A percentile compares a stretch with the other conserved stretches of the same genome.
phyloP scores from a whole-genome alignment of 2,113 vertebrate species.

The Poicephalus gulielmi region DNA sequence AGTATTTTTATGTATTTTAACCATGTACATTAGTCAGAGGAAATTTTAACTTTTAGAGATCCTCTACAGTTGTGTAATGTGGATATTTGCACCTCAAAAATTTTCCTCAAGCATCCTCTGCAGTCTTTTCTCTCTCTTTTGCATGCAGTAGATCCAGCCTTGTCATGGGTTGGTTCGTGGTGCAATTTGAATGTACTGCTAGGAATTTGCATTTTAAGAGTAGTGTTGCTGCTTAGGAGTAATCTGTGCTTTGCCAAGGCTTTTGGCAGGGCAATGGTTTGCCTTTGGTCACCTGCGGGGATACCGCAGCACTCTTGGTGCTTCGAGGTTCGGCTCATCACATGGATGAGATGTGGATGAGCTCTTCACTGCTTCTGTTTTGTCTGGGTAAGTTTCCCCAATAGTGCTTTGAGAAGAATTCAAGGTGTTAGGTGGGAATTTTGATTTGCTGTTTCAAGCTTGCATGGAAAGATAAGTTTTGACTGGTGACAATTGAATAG shows the following conservation, averaged over 20 bases:
- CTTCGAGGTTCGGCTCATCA: rapidly evolving
- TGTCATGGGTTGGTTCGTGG: too few species aligned
- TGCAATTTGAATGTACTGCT: neutral
- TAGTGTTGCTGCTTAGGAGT: neutral
- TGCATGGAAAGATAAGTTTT: neutral
- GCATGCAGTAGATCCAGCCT: neutral
- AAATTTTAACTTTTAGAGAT: neutral
- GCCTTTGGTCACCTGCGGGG: neutral
- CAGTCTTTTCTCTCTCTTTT: neutral
- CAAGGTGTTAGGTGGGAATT: neutral
- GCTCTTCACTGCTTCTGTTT: neutral
- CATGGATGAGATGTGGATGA: neutral
- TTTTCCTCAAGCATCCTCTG: neutral
- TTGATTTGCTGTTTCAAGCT: neutral
- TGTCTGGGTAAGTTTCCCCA: neutral
- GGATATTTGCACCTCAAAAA: neutral
- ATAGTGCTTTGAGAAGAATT: rapidly evolving
- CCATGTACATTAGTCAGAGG: neutral
- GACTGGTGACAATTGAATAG: neutral
- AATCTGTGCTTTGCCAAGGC: neutral
- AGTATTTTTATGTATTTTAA: neutral
- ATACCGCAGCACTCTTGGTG: neutral
- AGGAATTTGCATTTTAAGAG: neutral
- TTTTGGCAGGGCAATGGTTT: neutral
- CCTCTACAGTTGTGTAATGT: neutral